phyloP scores from a whole-genome alignment of 2,797 vertebrate species.

The Myotis daubentonii region DNA sequence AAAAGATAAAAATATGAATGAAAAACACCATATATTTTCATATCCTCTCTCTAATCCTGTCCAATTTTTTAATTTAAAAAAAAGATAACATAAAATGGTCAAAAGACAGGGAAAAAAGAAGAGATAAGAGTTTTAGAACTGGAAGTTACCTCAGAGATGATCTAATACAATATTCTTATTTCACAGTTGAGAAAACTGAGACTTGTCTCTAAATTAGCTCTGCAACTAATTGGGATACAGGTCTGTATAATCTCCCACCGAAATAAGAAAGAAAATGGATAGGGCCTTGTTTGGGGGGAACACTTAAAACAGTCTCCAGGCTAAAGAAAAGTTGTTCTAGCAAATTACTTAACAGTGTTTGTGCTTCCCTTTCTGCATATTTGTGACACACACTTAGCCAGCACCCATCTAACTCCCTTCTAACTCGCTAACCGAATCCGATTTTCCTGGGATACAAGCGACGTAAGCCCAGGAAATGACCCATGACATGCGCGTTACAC shows the following conservation, averaged over 20 bases:
- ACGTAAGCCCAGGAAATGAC: neutral
- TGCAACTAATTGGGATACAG: neutral
- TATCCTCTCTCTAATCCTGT: neutral
- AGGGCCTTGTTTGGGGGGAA: neutral
- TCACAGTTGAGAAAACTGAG: constrained; percentile 13
- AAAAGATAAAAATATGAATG: too few species aligned
- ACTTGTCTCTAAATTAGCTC: neutral
- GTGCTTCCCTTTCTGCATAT: neutral
- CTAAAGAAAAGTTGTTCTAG: neutral
- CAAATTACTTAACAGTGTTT: neutral
- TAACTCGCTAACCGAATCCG: neutral
- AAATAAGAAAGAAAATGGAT: neutral
- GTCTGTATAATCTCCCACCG: neutral
- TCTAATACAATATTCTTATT: neutral
- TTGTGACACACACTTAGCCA: neutral
- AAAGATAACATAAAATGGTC: neutral
- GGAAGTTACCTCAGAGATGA: neutral
- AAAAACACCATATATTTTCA: neutral
- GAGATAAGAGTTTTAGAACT: neutral
- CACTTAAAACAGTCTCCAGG: neutral
- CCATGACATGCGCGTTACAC: accelerated
- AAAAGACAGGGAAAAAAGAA: neutral
- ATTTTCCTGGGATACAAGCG: neutral
- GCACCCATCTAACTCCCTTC: neutral
- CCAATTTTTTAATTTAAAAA: neutral